These are phyloP conservation scores for Rhodophaea formosa DNA, from an alignment of 2,888 invertebrate species.

Conservation along the genomic window DNA sequence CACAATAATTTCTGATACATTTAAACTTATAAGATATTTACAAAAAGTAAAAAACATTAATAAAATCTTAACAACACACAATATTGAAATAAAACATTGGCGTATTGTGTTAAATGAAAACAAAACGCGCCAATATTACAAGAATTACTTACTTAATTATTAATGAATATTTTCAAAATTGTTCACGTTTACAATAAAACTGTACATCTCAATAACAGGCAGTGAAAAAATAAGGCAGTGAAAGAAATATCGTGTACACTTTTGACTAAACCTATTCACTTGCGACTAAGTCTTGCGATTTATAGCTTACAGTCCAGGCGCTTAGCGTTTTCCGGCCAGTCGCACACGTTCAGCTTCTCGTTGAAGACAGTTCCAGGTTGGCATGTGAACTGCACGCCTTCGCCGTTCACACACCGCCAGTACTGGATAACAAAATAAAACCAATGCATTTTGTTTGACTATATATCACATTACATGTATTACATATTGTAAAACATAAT, in stretches of 20 bases:
- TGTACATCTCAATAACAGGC: not conserved
- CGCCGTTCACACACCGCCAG: conserved; percentile 91
- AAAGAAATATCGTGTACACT: conserved; percentile 24
- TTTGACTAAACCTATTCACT: conserved; percentile 25
- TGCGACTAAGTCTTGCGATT: conserved; percentile 14
- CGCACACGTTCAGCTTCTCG: conserved; percentile 85
- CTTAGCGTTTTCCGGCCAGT: conserved; percentile 89
- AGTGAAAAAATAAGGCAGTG: conserved; percentile 10
- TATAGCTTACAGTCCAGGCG: conserved; percentile 79
- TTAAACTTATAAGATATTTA: conserved; percentile 4
- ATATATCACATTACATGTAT: too few species aligned
- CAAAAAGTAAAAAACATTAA: not conserved
- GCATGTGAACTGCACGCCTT: conserved; percentile 87
- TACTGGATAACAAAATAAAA: conserved; percentile 69
- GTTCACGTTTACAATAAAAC: conserved; percentile 3
- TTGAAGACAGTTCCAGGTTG: conserved; percentile 89
- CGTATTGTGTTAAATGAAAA: conserved; percentile 45
- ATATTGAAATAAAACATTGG: conserved; percentile 41
- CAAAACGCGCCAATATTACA: conserved; percentile 52
- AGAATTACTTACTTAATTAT: not conserved
- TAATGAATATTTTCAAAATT: conserved; percentile 21
- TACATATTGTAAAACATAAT: too few species aligned
- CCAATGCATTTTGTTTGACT: too few species aligned
- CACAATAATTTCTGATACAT: not conserved
- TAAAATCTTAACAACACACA: conserved; percentile 4